Evolutionary conservation across 2,797 vertebrate species (phyloP).

Genomic region (Paratrypauchen microcephalus): DNA sequence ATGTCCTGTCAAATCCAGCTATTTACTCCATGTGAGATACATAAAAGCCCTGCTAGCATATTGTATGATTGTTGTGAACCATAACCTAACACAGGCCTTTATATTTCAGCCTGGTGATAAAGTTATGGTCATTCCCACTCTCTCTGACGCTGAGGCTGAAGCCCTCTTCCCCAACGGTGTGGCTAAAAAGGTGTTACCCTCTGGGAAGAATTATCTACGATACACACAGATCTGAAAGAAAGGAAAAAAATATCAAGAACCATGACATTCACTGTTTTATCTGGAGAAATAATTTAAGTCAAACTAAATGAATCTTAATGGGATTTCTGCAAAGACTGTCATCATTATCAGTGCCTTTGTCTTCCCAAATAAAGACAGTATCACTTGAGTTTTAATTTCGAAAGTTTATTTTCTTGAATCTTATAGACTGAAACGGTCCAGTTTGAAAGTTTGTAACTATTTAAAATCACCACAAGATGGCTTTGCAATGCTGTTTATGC

Average conservation of each 20-base stretch:
- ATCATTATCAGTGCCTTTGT: constrained; percentile 44
- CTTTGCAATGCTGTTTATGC: background rate
- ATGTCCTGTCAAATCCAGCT: too few relatives aligned
- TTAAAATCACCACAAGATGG: constrained; percentile 39
- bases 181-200: constrained; percentile 88
- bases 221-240: constrained; percentile 81
- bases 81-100: background rate
- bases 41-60: too few relatives aligned
- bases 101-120: constrained; percentile 77
- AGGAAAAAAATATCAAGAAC: background rate
- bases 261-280: background rate
- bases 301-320: too few relatives aligned
- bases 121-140: constrained; percentile 90
- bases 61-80: background rate
- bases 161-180: constrained; percentile 87
- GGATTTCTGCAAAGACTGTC: background rate
- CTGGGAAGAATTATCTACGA: constrained; percentile 93
- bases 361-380: constrained; percentile 43
- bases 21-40: too few relatives aligned
- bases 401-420: background rate
- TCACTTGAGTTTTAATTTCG: constrained; percentile 9
- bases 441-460: background rate
- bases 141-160: constrained; percentile 87
- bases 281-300: background rate
- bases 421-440: too few relatives aligned